These are phyloP conservation scores for Trinorchestia longiramus DNA, from an alignment of 1,140 invertebrate species.

Conservation along the genomic window DNA sequence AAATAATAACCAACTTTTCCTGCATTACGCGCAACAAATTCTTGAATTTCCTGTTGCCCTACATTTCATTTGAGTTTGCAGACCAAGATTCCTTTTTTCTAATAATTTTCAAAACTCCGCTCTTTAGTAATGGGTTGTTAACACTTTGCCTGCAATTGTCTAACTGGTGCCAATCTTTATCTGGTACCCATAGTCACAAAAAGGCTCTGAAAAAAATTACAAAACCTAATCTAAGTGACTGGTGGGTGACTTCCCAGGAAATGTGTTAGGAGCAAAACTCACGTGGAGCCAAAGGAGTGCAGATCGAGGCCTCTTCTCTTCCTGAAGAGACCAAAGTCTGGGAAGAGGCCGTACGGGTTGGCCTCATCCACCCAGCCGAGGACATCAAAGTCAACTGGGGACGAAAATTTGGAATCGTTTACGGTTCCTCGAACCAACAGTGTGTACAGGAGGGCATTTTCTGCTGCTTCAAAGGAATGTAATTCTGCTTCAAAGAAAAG, in stretches of 20 bases:
- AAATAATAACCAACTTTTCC: background rate
- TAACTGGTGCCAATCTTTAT: too few species aligned
- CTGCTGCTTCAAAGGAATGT: background rate
- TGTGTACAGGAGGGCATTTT: background rate
- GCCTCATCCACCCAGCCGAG: slow-evolving; percentile 12
- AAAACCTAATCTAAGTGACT: too few species aligned
- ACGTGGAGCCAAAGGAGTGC: slow-evolving; percentile 22
- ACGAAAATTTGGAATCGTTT: background rate
- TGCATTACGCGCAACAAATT: background rate
- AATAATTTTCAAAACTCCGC: too few species aligned
- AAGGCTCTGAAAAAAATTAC: too few species aligned
- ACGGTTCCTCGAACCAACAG: too few species aligned
- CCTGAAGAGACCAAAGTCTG: slow-evolving; percentile 7
- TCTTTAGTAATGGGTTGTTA: too few species aligned
- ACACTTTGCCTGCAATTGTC: too few species aligned
- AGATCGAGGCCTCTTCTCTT: background rate
- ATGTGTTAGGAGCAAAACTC: background rate
- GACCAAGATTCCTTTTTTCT: too few species aligned
- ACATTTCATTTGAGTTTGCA: too few species aligned
- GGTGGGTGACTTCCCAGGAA: too few species aligned
- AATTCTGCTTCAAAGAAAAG: background rate
- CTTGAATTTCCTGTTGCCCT: too few species aligned
- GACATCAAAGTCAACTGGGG: background rate
- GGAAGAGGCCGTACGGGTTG: slow-evolving; percentile 23
- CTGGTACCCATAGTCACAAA: too few species aligned